A percentile compares a stretch with the other conserved stretches of the same genome.
Conservation (phyloP, 2,113 vertebrate genomes). For the Furnarius figulus region DNA sequence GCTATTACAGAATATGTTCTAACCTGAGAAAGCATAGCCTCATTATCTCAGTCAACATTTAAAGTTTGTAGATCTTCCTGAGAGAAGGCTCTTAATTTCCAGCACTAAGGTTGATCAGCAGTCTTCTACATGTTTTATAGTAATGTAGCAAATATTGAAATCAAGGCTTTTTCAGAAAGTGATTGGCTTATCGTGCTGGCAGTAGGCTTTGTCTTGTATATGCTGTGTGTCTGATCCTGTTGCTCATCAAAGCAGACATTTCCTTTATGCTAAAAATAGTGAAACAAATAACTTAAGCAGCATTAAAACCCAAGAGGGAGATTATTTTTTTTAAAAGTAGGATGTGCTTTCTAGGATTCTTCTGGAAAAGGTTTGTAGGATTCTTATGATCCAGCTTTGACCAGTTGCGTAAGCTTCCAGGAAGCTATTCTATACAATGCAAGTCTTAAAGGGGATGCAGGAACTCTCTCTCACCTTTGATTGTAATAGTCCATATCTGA, state of each 20-base stretch:
- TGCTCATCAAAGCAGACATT: slow-evolving; percentile 19
- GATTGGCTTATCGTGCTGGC: background rate
- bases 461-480: background rate
- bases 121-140: background rate
- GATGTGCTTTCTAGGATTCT: slow-evolving; percentile 62
- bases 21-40: background rate
- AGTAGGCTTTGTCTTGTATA: background rate
- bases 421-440: background rate
- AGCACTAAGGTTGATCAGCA: background rate
- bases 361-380: background rate
- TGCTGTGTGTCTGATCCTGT: background rate
- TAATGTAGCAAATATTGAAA: background rate
- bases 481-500: background rate
- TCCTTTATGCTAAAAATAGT: slow-evolving; percentile 56
- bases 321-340: background rate
- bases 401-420: slow-evolving; percentile 37
- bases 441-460: background rate
- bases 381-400: slow-evolving; percentile 35
- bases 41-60: background rate
- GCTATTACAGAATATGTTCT: background rate
- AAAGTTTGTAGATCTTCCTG: background rate
- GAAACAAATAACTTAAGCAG: slow-evolving; percentile 48
- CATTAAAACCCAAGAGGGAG: slow-evolving; percentile 35
- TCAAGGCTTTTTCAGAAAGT: background rate
- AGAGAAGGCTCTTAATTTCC: background rate